Conservation (phyloP, 2,113 vertebrate species). For the Nestor notabilis region DNA sequence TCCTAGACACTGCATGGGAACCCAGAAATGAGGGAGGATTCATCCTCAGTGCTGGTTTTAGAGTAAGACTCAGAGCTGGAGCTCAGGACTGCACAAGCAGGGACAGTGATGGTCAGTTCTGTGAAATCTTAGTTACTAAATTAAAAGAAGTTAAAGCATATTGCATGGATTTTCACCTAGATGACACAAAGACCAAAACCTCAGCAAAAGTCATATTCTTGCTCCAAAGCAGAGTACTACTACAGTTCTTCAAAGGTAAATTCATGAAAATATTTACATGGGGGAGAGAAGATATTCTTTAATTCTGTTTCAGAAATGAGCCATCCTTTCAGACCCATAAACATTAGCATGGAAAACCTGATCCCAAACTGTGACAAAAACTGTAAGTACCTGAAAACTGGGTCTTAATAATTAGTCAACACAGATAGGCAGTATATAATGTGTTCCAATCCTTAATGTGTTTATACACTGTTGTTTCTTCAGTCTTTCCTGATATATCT, state of each 20-base stretch:
- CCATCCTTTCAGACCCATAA: rapidly evolving
- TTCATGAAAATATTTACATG: background rate
- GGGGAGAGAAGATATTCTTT: background rate
- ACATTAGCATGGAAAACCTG: background rate
- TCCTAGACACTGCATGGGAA: background rate
- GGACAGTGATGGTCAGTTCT: background rate
- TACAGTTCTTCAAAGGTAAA: background rate
- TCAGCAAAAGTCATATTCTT: background rate
- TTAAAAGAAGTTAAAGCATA: background rate
- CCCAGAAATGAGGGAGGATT: background rate
- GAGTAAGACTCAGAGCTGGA: background rate
- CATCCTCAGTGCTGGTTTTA: background rate
- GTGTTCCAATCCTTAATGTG: background rate
- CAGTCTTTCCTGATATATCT: background rate
- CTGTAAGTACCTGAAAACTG: background rate
- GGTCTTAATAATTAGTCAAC: background rate
- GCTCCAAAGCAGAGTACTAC: background rate
- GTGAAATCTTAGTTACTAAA: background rate
- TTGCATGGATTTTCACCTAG: background rate
- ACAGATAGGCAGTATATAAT: background rate
- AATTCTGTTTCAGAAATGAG: background rate
- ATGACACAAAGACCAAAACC: background rate
- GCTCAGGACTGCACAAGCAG: background rate
- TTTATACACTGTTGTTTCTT: background rate
- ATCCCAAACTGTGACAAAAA: background rate